A percentile compares a stretch with the other conserved stretches of the same genome.
Evolutionary conservation across 2,113 vertebrate species (phyloP).

Genomic region (Phaetusa simplex): DNA sequence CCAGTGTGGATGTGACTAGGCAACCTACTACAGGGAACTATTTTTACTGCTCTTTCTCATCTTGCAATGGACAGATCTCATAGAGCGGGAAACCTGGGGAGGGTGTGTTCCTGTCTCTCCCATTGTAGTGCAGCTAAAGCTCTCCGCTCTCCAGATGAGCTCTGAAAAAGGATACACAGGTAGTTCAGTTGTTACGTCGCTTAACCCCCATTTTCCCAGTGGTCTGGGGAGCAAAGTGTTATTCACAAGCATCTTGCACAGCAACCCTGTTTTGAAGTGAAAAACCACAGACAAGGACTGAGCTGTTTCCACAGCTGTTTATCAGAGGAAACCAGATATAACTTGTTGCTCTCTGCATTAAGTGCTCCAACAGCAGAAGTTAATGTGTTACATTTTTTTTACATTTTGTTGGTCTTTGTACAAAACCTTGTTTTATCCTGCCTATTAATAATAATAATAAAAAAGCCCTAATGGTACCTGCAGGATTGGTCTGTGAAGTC

Average conservation of each 20-base stretch:
- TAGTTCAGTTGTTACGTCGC: neutral
- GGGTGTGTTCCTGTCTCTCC: neutral
- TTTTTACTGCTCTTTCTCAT: neutral
- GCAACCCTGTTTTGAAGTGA: neutral
- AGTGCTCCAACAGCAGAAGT: neutral
- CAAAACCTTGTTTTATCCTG: neutral
- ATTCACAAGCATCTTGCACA: neutral
- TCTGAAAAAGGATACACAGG: neutral
- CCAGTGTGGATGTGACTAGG: neutral
- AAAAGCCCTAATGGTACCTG: neutral
- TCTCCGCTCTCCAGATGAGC: neutral
- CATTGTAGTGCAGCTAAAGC: neutral
- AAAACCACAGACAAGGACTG: neutral
- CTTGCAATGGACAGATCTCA: neutral
- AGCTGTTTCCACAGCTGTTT: slow-evolving; percentile 21
- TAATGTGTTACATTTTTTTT: neutral
- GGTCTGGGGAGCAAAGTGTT: neutral
- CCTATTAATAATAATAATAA: neutral
- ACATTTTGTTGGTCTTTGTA: neutral
- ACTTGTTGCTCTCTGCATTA: neutral
- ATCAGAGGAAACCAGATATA: slow-evolving; percentile 18
- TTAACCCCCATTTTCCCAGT: neutral
- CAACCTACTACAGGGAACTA: neutral
- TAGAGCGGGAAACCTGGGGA: neutral
- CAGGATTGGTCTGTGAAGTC: neutral